Evolutionary conservation across 2,888 invertebrate species (phyloP).

Genomic region (Drosophila subquinaria): DNA sequence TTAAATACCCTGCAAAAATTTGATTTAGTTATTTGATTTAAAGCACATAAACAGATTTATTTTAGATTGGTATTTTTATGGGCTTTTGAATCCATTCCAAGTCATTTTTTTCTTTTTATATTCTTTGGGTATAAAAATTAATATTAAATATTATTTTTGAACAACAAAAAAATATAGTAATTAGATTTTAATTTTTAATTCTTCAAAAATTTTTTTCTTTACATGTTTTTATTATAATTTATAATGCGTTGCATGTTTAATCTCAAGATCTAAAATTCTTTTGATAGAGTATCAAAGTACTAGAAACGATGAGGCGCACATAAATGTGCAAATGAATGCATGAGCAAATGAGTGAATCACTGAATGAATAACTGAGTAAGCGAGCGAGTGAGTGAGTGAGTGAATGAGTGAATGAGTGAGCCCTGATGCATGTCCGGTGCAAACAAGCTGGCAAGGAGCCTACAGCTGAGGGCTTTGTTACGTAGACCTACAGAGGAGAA

Average conservation of each 20-base stretch:
- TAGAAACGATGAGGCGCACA: slow-evolving; percentile 36
- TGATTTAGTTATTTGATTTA: neutral
- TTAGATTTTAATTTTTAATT: too few relatives aligned
- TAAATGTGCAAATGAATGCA: slow-evolving; percentile 27
- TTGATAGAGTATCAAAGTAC: slow-evolving; percentile 3
- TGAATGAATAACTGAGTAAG: slow-evolving; percentile 44
- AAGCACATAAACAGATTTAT: neutral
- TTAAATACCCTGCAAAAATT: slow-evolving; percentile 32
- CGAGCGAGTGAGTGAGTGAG: slow-evolving; percentile 25
- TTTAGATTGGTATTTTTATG: too few relatives aligned
- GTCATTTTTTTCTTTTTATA: too few relatives aligned
- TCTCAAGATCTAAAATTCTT: neutral
- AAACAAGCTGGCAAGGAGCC: slow-evolving; percentile 59
- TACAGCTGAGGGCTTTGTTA: slow-evolving; percentile 65
- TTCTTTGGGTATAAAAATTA: neutral
- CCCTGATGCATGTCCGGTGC: slow-evolving; percentile 78
- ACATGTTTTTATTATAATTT: too few relatives aligned
- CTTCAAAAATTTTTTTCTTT: too few relatives aligned
- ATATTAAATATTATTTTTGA: neutral
- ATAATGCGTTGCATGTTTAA: neutral
- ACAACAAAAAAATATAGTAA: too few relatives aligned
- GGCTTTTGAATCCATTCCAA: neutral
- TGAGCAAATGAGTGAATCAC: slow-evolving; percentile 44
- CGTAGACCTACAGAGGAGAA: slow-evolving; percentile 4
- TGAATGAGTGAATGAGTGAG: slow-evolving; percentile 39